Base-by-base conservation (phyloP, 2,888 invertebrate species). In the Ernsta delagoae region DNA sequence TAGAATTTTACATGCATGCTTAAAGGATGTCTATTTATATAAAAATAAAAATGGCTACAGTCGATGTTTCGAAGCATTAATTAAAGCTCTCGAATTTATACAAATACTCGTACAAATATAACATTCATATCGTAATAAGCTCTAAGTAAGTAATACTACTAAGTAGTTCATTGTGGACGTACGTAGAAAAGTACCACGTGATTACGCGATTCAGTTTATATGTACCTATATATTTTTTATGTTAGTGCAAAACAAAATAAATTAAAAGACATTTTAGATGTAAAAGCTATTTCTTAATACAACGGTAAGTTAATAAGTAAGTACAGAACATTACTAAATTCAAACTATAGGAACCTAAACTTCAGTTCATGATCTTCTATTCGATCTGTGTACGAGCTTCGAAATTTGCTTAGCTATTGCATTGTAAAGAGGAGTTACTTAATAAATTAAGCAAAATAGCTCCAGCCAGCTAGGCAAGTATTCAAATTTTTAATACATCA, bases 321-420 rank as follows among this genome's bases (percentile, higher is more conserved):
- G 24, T 24, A 78, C 76, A 81, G 74, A 78, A 79, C 79, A 83
- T 79, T 79, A 83, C 83, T 86, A 86, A 85, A 85, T 83, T 87
- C 85, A 88, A 82, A 83, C 80, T 85, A 91, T 92, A 92, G 92
- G 92, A 92, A 92, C 92, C 86, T 83, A 84, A 81, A 82, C 81
- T 80, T 92, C 92, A 92, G 92, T 92, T 85, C 90, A 85, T 83
- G 89, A 91, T 90, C 89, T 80, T 77, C 60, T 34, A 48, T 57
- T 70, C 72, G 81, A 83, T 82, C 82, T 75, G 68, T 62, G 39
- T 9, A 61, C 24, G 56, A 62, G 62, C 24, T 62, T 68, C 7
- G 7, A 62, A 65, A 34, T 43, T 50, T 8, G 41, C 34, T 59
- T 31, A 53, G 45, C 45, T 41, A 50, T 39, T 65, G 8, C n/a